Conservation (phyloP, 30 jellyfish, hydroid and myxozoan species). For the Rhopilema esculentum region DNA sequence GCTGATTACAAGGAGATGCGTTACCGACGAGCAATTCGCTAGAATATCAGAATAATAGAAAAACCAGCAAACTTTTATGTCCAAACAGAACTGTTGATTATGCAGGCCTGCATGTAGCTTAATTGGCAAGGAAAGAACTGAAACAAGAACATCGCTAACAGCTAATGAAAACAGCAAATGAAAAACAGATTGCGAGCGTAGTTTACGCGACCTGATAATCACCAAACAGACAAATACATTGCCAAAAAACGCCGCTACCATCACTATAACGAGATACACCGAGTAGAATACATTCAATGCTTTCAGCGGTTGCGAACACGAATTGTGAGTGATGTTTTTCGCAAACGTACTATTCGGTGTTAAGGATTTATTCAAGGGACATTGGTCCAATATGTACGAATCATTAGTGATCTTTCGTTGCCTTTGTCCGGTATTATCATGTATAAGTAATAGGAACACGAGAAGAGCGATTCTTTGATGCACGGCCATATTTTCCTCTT, state of each 20-base stretch:
- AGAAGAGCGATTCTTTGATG: neutral
- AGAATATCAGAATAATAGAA: slow-evolving; percentile 59
- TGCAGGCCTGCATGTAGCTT: slow-evolving; percentile 55
- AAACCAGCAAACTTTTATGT: slow-evolving; percentile 62
- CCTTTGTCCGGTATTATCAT: neutral
- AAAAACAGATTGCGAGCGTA: slow-evolving; percentile 66
- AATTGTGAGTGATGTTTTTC: neutral
- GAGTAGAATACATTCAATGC: slow-evolving; percentile 45
- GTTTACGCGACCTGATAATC: slow-evolving; percentile 53
- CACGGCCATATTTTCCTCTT: neutral
- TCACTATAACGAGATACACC: slow-evolving; percentile 43
- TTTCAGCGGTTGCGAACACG: slow-evolving; percentile 30
- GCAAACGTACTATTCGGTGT: neutral
- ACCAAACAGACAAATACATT: slow-evolving; percentile 70
- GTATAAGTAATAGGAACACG: neutral
- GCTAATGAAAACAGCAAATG: slow-evolving; percentile 78
- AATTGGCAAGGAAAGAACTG: slow-evolving; percentile 65
- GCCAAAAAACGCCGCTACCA: slow-evolving; percentile 74
- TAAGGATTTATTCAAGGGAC: neutral
- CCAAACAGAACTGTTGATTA: slow-evolving; percentile 72
- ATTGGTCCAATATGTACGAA: neutral
- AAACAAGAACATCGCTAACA: slow-evolving; percentile 71
- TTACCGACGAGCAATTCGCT: slow-evolving; percentile 81
- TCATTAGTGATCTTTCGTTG: neutral
- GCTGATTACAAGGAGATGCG: slow-evolving; percentile 71